A percentile compares a stretch with the other conserved stretches of the same genome.
Evolutionary conservation across 2,113 vertebrate species (phyloP).

Genomic region (Candoia aspera): DNA sequence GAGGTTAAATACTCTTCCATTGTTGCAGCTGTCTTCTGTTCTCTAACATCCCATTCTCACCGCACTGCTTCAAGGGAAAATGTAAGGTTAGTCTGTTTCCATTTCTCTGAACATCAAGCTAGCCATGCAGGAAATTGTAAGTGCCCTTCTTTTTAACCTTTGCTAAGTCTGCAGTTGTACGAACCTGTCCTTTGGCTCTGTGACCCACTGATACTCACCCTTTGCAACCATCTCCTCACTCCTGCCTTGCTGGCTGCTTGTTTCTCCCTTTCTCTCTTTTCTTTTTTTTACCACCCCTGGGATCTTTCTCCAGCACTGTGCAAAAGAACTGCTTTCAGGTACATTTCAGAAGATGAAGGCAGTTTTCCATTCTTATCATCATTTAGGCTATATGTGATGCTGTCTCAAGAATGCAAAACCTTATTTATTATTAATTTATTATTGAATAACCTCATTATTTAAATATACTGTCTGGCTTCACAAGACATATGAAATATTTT

Average conservation of each 20-base stretch:
- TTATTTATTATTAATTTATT: not conserved
- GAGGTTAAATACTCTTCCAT: not conserved
- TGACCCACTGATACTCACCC: not conserved
- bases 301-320: not conserved
- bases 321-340: not conserved
- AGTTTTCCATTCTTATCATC: not conserved
- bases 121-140: not conserved
- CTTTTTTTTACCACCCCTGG: not conserved
- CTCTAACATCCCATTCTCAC: not conserved
- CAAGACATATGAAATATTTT: not conserved
- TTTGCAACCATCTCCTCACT: not conserved
- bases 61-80: not conserved
- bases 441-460: not conserved
- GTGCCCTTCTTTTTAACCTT: not conserved
- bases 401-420: not conserved
- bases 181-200: not conserved
- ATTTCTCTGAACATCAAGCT: not conserved
- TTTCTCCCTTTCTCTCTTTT: not conserved
- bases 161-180: not conserved
- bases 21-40: not conserved
- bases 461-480: not conserved
- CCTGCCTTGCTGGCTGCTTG: not conserved
- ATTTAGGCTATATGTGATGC: not conserved
- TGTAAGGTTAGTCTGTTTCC: not conserved
- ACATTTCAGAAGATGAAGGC: not conserved